These are phyloP conservation scores for Lasioglossum albipes DNA, from an alignment of 1,140 invertebrate species.

Conservation along the genomic window DNA sequence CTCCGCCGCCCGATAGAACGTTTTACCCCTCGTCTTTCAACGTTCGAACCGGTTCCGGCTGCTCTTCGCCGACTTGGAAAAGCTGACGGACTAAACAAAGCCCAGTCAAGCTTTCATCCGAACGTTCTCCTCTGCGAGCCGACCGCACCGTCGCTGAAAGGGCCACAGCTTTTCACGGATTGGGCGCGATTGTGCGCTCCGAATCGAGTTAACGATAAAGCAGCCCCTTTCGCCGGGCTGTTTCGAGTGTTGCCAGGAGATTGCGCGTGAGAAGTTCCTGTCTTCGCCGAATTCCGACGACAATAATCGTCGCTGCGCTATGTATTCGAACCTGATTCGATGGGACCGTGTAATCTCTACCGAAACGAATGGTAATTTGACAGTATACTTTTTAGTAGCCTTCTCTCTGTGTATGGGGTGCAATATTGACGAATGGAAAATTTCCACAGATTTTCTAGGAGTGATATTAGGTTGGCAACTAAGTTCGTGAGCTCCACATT, in stretches of 20 bases:
- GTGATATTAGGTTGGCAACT: too few species aligned
- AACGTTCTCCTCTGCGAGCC: background rate
- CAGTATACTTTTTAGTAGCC: too few species aligned
- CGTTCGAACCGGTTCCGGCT: background rate
- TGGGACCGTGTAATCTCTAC: too few species aligned
- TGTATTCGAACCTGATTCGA: too few species aligned
- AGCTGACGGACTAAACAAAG: conserved; percentile 18
- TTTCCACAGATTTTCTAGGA: too few species aligned
- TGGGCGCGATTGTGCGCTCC: conserved; percentile 14
- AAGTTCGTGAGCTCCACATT: too few species aligned
- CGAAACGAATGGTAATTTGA: too few species aligned
- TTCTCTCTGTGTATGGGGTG: too few species aligned
- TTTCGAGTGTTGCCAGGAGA: background rate
- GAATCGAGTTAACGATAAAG: conserved; percentile 32
- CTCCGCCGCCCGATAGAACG: background rate
- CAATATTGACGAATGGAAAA: too few species aligned
- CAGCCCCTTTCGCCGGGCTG: background rate
- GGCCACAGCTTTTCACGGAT: conserved; percentile 13
- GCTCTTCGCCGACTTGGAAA: background rate
- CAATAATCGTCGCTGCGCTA: too few species aligned
- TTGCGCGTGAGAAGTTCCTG: background rate
- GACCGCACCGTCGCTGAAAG: background rate
- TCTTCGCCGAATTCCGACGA: background rate
- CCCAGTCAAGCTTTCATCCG: background rate
- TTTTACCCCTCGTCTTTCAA: conserved; percentile 7